phyloP scores from a whole-genome alignment of 64 coral and sea anemone species.

The Orbicella faveolata region DNA sequence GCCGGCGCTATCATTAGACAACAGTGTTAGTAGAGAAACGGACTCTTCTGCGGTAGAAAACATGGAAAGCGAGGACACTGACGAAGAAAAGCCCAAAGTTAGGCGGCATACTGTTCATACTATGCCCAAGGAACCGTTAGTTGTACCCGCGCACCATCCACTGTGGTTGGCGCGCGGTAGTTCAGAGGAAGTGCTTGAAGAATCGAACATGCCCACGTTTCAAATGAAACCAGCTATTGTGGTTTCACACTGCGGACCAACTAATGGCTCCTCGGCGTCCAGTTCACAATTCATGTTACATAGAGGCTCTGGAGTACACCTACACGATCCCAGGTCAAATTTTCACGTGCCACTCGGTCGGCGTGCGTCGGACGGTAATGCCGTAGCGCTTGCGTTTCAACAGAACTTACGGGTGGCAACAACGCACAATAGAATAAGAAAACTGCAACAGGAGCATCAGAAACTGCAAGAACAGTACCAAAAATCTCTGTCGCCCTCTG shows the following conservation, averaged over 20 bases:
- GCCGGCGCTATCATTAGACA: slow-evolving; percentile 62
- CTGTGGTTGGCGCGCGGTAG: slow-evolving; percentile 40
- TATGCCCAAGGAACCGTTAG: slow-evolving; percentile 63
- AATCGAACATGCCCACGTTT: slow-evolving; percentile 1
- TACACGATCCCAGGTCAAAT: slow-evolving; percentile 39
- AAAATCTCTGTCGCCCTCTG: slow-evolving; percentile 82
- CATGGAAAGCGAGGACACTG: slow-evolving; percentile 69
- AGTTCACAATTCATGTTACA: background rate
- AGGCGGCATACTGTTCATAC: slow-evolving; percentile 84
- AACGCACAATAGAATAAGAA: slow-evolving; percentile 70
- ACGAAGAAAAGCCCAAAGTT: slow-evolving; percentile 54
- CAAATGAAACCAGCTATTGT: slow-evolving; percentile 66
- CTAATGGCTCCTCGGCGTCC: slow-evolving; percentile 10
- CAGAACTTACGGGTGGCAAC: slow-evolving; percentile 67
- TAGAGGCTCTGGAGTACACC: slow-evolving; percentile 38
- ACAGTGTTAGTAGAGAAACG: slow-evolving; percentile 54
- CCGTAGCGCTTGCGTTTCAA: slow-evolving; percentile 79
- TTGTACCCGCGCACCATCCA: slow-evolving; percentile 63
- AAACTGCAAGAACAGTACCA: slow-evolving; percentile 96
- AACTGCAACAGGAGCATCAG: slow-evolving; percentile 91
- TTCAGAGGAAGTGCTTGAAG: slow-evolving; percentile 43
- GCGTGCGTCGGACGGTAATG: slow-evolving; percentile 92
- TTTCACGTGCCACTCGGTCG: slow-evolving; percentile 55
- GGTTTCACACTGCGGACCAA: slow-evolving; percentile 70
- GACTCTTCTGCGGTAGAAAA: slow-evolving; percentile 49